phyloP scores from a whole-genome alignment of 2,888 invertebrate species.

The Perdita meconis region DNA sequence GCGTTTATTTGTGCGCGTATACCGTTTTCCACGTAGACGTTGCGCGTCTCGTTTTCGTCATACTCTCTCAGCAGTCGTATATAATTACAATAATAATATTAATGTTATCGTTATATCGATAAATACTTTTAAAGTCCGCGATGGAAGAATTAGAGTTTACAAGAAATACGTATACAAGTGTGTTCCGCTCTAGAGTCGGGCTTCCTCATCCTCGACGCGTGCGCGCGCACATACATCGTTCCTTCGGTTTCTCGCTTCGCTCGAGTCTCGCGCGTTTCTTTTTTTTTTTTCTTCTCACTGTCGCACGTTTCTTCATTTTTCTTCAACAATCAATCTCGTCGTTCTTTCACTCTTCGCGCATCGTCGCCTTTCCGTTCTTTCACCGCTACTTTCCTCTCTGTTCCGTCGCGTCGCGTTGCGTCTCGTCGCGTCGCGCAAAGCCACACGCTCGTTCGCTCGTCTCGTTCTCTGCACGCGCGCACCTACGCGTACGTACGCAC shows the following conservation, averaged over 20 bases:
- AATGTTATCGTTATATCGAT: conserved; percentile 83
- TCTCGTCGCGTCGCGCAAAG: background rate
- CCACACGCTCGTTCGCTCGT: background rate
- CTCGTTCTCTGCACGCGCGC: background rate
- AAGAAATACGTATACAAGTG: conserved; percentile 91
- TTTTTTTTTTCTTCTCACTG: conserved; percentile 9
- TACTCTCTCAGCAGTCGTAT: conserved; percentile 83
- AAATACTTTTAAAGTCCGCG: conserved; percentile 84
- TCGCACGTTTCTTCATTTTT: too few relatives aligned
- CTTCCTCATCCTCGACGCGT: conserved; percentile 56
- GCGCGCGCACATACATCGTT: conserved; percentile 59
- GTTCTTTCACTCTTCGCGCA: background rate
- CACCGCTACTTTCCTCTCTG: background rate
- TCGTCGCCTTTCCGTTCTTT: background rate
- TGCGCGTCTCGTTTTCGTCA: conserved; percentile 76
- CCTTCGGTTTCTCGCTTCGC: conserved; percentile 31
- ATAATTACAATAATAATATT: conserved; percentile 84
- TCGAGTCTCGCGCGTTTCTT: background rate
- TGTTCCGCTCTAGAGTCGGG: conserved; percentile 78
- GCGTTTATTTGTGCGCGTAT: conserved; percentile 45
- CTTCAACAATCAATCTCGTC: background rate
- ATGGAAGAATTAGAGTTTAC: conserved; percentile 88
- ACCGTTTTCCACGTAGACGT: conserved; percentile 68
- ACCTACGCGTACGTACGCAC: conserved; percentile 4
- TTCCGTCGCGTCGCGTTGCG: too few relatives aligned